Percentiles rank a stretch among this genome's conserved stretches.
These are phyloP conservation scores for Saguinus imperator DNA, from an alignment of 2,113 vertebrate genomes.

Conservation along the genomic window DNA sequence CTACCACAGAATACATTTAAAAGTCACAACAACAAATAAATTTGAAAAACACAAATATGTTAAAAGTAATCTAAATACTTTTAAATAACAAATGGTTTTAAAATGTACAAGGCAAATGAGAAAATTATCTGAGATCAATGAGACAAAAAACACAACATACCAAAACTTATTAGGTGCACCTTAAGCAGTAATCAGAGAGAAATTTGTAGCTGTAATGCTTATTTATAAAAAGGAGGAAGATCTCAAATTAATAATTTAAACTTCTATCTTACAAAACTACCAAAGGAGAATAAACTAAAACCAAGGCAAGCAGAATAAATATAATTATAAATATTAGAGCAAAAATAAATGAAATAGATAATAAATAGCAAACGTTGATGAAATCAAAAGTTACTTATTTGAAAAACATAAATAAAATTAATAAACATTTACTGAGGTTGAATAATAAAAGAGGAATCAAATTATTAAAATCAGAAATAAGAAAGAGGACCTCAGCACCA, in stretches of 20 bases:
- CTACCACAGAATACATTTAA: not conserved
- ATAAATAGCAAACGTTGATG: not conserved
- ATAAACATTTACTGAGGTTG: not conserved
- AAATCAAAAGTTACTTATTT: not conserved
- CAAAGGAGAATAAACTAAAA: constrained; percentile 1
- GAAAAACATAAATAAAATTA: not conserved
- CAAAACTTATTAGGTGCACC: not conserved
- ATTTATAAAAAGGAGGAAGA: not conserved
- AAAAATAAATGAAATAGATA: constrained; percentile 1
- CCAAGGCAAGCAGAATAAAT: not conserved
- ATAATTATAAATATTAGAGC: not conserved
- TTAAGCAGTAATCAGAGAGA: not conserved
- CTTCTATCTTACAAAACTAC: not conserved
- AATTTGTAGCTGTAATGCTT: not conserved
- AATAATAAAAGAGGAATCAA: not conserved
- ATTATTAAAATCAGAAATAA: not conserved
- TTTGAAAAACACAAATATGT: constrained; percentile 22
- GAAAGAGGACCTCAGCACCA: not conserved
- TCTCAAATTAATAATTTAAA: not conserved
- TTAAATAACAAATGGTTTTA: not conserved
- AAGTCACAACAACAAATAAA: not conserved
- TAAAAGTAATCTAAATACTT: not conserved
- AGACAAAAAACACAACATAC: not conserved
- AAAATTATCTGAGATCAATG: constrained; percentile 20
- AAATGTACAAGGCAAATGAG: not conserved